Base-by-base conservation (phyloP, 23 tunicate species). In the Halocynthia roretzi region DNA sequence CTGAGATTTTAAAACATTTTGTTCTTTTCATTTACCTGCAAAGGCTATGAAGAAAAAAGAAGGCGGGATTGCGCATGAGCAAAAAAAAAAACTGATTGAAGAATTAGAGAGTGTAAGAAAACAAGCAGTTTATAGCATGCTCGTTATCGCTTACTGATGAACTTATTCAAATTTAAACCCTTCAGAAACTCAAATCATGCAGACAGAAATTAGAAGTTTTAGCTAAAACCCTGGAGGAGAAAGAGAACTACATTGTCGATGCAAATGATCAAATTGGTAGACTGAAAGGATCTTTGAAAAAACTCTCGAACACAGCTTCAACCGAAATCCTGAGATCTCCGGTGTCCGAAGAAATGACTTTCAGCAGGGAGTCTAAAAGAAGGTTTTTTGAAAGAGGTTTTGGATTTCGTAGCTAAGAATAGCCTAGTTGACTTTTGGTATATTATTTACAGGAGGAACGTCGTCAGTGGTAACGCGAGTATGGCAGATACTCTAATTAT, bases 151-250 rank as follows among this genome's bases (percentile, higher is more conserved):
- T 4, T 40, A 71, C 76, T 10, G 21, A 12, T 50, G 61, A 0
- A 73, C 8, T 8, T 18, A 17, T 51, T 51, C 55, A 9, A 17
- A 52, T 73, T 73, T 73, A 52, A 19, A 9, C 5, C 50, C 8
- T 63, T 22, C 77, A 84, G 83, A 74, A 78, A 20, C 51, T 84
- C 51, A 76, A 66, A 40, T 9, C 48, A 20, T n/a, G 78, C 51
- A 88, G 83, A 66, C 95, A 88, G 64, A 85, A 88, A 23, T 14
- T 69, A 10, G 84, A 80, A 53, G 83, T 88, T 17, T n/a, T 88
- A 8, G 68, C 72, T 21, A 78, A 72, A 67, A 78, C 87, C 31
- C 12, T 88, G 52, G 79, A 83, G 50, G 87, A 83, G 61, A 83
- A 83, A 68, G 87, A 88, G 0, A 31, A 48, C 10, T 5, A 31